Evolutionary conservation across 1,140 invertebrate species (phyloP).

Genomic region (Medauroidea extradentata): DNA sequence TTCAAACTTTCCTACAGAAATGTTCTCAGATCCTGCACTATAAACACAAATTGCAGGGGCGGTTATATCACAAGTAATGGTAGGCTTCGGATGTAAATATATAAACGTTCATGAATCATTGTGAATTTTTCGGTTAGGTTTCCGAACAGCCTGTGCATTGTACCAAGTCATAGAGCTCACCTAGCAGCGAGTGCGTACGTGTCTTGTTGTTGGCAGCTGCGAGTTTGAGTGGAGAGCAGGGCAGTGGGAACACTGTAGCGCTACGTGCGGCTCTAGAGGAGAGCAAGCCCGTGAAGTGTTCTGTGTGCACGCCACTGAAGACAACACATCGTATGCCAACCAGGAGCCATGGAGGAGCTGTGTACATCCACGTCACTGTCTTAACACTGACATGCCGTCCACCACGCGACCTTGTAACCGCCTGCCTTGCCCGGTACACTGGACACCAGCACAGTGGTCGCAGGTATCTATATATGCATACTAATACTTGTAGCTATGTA

Average conservation of each 20-base stretch:
- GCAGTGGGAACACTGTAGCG: slow-evolving; percentile 60
- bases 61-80: too few relatives aligned
- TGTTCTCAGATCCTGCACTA: too few relatives aligned
- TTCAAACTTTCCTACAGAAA: too few relatives aligned
- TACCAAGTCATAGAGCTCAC: slow-evolving; percentile 9
- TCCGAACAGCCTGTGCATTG: slow-evolving; percentile 1
- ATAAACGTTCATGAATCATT: not conserved
- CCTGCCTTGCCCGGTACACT: slow-evolving; percentile 29
- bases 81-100: too few relatives aligned
- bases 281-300: slow-evolving; percentile 56
- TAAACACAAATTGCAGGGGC: too few relatives aligned
- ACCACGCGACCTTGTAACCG: slow-evolving; percentile 28
- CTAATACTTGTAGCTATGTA: too few relatives aligned
- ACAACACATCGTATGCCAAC: slow-evolving; percentile 26
- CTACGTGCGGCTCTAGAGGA: slow-evolving; percentile 56
- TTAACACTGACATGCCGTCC: slow-evolving; percentile 24
- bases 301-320: slow-evolving; percentile 50
- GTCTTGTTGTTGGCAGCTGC: slow-evolving; percentile 45
- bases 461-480: slow-evolving; percentile 25
- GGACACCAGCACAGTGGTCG: slow-evolving; percentile 32
- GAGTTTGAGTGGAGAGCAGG: slow-evolving; percentile 57
- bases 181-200: too few relatives aligned
- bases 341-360: slow-evolving; percentile 48
- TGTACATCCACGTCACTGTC: slow-evolving; percentile 52
- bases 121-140: slow-evolving; percentile 11